These are phyloP conservation scores for Caloenas nicobarica DNA, from an alignment of 2,113 vertebrate genomes.

Conservation along the genomic window DNA sequence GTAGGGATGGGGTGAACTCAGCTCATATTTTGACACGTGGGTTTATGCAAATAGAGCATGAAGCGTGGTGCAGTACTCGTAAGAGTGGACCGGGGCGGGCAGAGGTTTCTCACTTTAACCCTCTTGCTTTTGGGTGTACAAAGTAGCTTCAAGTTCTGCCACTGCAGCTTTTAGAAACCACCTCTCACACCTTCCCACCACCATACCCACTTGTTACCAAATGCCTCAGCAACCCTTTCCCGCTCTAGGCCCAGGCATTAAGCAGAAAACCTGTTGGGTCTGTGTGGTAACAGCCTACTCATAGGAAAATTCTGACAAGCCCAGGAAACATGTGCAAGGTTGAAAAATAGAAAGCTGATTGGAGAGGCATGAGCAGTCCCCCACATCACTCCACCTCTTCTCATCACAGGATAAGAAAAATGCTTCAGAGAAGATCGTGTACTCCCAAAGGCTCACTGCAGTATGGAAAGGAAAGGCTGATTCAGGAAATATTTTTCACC, in stretches of 20 bases:
- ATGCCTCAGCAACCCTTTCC: neutral
- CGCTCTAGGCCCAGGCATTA: neutral
- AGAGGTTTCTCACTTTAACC: neutral
- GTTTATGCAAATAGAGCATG: neutral
- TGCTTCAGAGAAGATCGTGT: fast-evolving
- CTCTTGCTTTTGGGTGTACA: neutral
- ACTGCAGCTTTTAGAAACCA: neutral
- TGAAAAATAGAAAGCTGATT: neutral
- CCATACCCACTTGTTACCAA: neutral
- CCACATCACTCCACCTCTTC: neutral
- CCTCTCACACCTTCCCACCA: slow-evolving; percentile 12
- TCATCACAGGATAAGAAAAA: neutral
- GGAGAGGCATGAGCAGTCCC: neutral
- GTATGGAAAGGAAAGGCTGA: neutral
- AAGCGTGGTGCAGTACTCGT: neutral
- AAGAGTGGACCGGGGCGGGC: neutral
- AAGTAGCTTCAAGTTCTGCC: neutral
- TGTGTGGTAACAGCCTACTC: neutral
- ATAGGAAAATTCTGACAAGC: neutral
- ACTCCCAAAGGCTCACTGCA: neutral
- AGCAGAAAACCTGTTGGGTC: neutral
- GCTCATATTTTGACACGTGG: neutral
- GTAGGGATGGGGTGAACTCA: neutral
- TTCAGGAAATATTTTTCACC: neutral
- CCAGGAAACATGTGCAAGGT: neutral